Base-by-base conservation (phyloP, 2,113 vertebrate species). In the Anthoscopus minutus region DNA sequence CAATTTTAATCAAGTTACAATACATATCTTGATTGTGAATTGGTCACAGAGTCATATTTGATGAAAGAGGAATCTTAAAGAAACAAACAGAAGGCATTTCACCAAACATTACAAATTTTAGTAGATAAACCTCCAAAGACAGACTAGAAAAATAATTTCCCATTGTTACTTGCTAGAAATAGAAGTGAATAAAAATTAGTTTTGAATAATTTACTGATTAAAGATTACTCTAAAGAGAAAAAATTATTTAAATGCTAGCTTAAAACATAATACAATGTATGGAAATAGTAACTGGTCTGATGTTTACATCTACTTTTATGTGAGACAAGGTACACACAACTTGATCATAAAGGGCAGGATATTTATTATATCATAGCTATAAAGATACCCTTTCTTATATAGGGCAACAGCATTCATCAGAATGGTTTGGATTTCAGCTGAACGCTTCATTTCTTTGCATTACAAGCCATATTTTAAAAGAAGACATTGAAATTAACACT, bases 401-500 rank as follows among this genome's bases (percentile, higher is more conserved):
- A 66, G 47, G 38, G 23, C 28, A 66, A 44, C 15, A 51, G 15
- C 28, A 37, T 44, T 47, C 76, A 70, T 67, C 67, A 69, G 35
- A 80, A 57, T 14, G 12, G 42, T 42, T 51, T 71, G 24, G 10
- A 81, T 69, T 90, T 92, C 64, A 90, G 21, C 13, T 57, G 25
- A 84, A 91, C 65, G 48, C 76, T 86, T 80, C 23, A 48, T 30
- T 81, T 86, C 69, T 76, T 90, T 86, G 60, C 71, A 24, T 70
- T 76, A 54, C 50, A 83, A 57, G 44, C 66, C 35, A 62, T 38
- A 62, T 83, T 93, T 90, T 92, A 38, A 42, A 50, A 93, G 28
- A 89, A 89, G 81, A 65, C 70, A 88, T 51, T 76, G 71, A 71
- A 94, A 90, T 96, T 88, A 97, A 82, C 91, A 93, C 80, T 58